Evolutionary conservation across 2,888 invertebrate genomes (phyloP).

Genomic region (Sphaeridia pumilis): DNA sequence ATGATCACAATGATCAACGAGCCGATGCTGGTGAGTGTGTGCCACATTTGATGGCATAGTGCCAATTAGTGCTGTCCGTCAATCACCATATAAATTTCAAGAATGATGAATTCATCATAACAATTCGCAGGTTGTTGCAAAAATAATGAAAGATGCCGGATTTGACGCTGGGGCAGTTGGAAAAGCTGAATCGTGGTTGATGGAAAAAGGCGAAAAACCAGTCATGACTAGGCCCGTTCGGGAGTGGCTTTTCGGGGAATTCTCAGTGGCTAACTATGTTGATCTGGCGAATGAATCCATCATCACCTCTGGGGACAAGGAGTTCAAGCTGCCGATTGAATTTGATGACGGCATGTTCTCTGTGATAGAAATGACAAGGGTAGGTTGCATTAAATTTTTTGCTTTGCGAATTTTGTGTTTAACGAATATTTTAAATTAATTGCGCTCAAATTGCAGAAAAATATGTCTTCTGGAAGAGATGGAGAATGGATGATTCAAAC

Average conservation of each 20-base stretch:
- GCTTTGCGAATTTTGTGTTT: neutral
- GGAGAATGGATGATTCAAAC: constrained; percentile 24
- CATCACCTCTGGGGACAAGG: constrained; percentile 15
- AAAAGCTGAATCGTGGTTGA: constrained; percentile 8
- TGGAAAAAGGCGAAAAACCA: constrained; percentile 21
- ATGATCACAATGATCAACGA: constrained; percentile 39
- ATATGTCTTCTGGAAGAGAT: constrained; percentile 21
- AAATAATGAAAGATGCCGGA: constrained; percentile 4
- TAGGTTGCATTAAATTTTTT: too few species aligned
- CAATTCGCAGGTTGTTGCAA: neutral
- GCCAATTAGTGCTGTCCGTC: too few species aligned
- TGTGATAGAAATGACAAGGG: constrained; percentile 10
- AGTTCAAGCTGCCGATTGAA: constrained; percentile 5
- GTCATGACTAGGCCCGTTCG: constrained; percentile 22
- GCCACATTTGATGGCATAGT: too few species aligned
- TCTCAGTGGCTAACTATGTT: constrained; percentile 19
- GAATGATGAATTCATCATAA: too few species aligned
- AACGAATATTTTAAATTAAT: too few species aligned
- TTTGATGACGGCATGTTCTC: constrained; percentile 17
- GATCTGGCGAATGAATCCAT: constrained; percentile 26
- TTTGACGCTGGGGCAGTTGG: neutral
- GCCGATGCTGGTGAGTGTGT: constrained; percentile 40
- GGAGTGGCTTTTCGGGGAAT: constrained; percentile 32
- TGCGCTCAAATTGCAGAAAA: constrained; percentile 23
- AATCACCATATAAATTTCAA: too few species aligned